Conservation (phyloP, 2,888 invertebrate species). For the Protonemura montana region DNA sequence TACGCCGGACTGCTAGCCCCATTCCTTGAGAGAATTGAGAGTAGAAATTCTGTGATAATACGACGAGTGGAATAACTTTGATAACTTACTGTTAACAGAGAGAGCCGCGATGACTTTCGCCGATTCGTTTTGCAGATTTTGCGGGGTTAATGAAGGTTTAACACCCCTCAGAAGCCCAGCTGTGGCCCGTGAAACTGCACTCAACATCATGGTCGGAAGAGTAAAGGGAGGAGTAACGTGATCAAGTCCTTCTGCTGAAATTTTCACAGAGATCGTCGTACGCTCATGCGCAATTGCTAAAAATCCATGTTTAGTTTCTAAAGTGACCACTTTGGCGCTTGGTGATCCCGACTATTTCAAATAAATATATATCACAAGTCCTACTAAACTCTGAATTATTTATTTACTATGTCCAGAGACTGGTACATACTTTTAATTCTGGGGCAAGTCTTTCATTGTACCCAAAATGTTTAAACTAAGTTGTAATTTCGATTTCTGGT, state of each 20-base stretch:
- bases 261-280: not conserved
- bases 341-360: not conserved
- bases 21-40: not conserved
- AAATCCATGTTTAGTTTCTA: slow-evolving; percentile 20
- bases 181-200: slow-evolving; percentile 65
- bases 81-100: slow-evolving; percentile 63
- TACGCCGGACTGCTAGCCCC: not conserved
- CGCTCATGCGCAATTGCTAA: slow-evolving; percentile 34
- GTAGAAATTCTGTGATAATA: not conserved
- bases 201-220: slow-evolving; percentile 65
- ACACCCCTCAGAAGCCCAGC: slow-evolving; percentile 65
- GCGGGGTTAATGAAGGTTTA: slow-evolving; percentile 61
- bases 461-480: too few relatives aligned
- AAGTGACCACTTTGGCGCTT: not conserved
- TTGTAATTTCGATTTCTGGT: too few relatives aligned
- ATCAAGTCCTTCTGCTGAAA: slow-evolving; percentile 41
- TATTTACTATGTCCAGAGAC: too few relatives aligned
- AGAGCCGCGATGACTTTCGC: slow-evolving; percentile 62
- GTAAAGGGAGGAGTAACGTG: slow-evolving; percentile 52
- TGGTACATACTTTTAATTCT: too few relatives aligned
- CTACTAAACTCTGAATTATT: too few relatives aligned
- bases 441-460: too few relatives aligned
- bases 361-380: not conserved
- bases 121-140: slow-evolving; percentile 62
- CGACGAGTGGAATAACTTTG: not conserved